Evolutionary conservation across 1,140 invertebrate genomes (phyloP).

Genomic region (Aleiodes sp.): DNA sequence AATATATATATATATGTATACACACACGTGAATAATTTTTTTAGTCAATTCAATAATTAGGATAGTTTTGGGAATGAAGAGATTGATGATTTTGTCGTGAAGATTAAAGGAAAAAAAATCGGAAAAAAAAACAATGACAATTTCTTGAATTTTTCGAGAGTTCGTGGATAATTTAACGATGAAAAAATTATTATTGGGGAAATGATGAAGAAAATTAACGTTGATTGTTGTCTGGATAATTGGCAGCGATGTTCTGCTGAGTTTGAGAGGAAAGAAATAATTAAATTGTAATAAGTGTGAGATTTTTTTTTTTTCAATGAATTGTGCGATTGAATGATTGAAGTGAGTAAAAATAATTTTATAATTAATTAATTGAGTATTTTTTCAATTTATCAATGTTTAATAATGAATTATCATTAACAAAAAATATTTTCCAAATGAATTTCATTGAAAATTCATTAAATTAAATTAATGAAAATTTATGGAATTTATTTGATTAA

Average conservation of each 20-base stretch:
- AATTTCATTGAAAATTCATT: too few species aligned
- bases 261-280: too few species aligned
- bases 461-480: too few species aligned
- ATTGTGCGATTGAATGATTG: background rate
- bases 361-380: background rate
- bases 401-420: too few species aligned
- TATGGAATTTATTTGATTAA: too few species aligned
- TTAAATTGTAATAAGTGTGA: constrained; percentile 18
- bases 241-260: background rate
- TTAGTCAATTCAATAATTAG: constrained; percentile 40
- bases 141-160: too few species aligned
- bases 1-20: constrained; percentile 34
- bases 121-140: too few species aligned
- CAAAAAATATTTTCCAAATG: too few species aligned
- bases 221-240: constrained; percentile 30
- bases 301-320: background rate
- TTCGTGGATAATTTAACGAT: too few species aligned
- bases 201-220: constrained; percentile 29
- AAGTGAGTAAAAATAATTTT: background rate
- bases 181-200: constrained; percentile 9
- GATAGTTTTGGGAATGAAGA: background rate
- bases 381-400: constrained; percentile 3
- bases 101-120: constrained; percentile 5
- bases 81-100: background rate
- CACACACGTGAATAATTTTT: constrained; percentile 33